These are phyloP conservation scores for Phocoena phocoena DNA, from an alignment of 2,113 vertebrate genomes.

Conservation along the genomic window DNA sequence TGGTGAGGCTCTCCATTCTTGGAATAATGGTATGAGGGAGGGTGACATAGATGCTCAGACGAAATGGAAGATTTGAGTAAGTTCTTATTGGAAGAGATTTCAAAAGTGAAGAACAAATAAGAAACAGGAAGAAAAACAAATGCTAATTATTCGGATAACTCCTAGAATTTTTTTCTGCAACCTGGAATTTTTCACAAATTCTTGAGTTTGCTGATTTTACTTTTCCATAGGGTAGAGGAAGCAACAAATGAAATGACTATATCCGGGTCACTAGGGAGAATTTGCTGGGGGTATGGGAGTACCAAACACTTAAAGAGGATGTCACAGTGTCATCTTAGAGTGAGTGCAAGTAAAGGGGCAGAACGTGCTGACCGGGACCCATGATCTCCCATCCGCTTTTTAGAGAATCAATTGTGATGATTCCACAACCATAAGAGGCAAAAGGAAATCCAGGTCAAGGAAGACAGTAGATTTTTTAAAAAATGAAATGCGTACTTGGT, in stretches of 20 bases:
- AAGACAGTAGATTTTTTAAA: neutral
- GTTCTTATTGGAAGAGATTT: neutral
- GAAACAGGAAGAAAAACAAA: neutral
- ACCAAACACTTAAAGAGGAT: neutral
- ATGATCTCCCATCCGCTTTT: neutral
- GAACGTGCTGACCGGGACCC: neutral
- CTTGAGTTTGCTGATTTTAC: neutral
- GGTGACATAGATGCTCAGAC: neutral
- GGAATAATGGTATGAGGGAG: neutral
- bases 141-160: neutral
- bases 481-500: neutral
- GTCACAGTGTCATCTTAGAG: neutral
- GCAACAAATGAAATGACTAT: neutral
- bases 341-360: too few relatives aligned
- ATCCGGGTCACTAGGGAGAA: neutral
- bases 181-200: neutral
- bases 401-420: neutral
- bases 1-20: neutral
- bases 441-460: neutral
- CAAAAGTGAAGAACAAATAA: neutral
- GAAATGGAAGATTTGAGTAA: neutral
- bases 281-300: neutral
- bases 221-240: neutral
- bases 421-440: neutral
- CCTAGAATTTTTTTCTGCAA: neutral